Conservation (phyloP, 2,113 vertebrate genomes). For the Crocuta crocuta region DNA sequence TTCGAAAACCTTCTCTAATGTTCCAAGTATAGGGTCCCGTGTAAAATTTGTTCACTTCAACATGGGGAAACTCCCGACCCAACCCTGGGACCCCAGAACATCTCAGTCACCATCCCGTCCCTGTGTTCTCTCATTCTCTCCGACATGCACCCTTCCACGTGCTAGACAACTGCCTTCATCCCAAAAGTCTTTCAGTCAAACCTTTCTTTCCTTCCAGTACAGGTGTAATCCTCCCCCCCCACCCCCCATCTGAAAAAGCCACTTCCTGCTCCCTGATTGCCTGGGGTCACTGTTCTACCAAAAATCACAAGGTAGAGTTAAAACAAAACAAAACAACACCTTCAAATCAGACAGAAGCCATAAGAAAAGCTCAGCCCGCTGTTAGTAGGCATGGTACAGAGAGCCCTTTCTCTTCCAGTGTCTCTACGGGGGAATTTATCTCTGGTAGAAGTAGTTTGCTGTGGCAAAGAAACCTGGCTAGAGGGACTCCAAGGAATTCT, state of each 20-base stretch:
- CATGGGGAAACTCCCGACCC: background rate
- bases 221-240: no score
- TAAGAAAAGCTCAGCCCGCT: background rate
- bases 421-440: background rate
- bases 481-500: background rate
- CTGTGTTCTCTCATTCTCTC: background rate
- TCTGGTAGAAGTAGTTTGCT: background rate
- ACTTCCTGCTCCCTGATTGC: background rate
- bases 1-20: background rate
- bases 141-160: background rate
- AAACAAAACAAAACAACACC: background rate
- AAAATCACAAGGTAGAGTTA: slow-evolving; percentile 27
- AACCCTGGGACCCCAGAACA: rapidly evolving
- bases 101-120: background rate
- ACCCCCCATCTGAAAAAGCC: background rate
- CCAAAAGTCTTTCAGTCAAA: background rate
- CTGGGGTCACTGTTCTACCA: background rate
- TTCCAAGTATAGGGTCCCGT: background rate
- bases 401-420: background rate
- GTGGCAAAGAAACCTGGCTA: background rate
- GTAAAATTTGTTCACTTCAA: background rate
- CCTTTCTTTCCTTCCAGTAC: background rate
- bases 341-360: background rate
- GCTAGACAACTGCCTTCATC: background rate
- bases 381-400: background rate